Evolutionary conservation across 2,797 vertebrate genomes (phyloP).

Genomic region (Aldrovandia affinis): DNA sequence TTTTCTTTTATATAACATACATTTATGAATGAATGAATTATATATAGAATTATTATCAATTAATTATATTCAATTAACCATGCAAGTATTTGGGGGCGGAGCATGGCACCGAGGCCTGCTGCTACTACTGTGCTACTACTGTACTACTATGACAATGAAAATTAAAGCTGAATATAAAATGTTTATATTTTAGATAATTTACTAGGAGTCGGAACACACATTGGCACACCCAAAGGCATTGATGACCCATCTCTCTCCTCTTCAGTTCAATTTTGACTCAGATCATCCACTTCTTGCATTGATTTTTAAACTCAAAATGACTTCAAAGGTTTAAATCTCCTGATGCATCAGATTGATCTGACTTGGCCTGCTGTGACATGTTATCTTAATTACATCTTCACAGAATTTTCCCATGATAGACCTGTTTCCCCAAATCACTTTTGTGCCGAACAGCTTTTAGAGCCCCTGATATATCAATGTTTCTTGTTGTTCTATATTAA

Average conservation of each 20-base stretch:
- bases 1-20: too few species aligned
- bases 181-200: too few species aligned
- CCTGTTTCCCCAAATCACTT: neutral
- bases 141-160: too few species aligned
- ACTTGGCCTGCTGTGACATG: neutral
- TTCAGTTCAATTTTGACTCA: neutral
- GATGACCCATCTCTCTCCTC: neutral
- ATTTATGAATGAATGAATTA: too few species aligned
- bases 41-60: too few species aligned
- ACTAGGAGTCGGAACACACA: too few species aligned
- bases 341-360: neutral
- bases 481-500: neutral
- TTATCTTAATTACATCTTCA: slow-evolving; percentile 4
- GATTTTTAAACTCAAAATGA: slow-evolving; percentile 8
- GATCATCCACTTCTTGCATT: neutral
- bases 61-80: too few species aligned
- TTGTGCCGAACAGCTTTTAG: neutral
- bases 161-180: too few species aligned
- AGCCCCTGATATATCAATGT: neutral
- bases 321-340: neutral
- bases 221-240: neutral
- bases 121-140: too few species aligned
- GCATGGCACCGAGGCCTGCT: too few species aligned
- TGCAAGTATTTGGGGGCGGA: too few species aligned
- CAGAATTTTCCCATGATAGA: slow-evolving; percentile 9